A percentile compares a stretch with the other conserved stretches of the same genome.
These are phyloP conservation scores for Eupithecia tripunctaria DNA, from an alignment of 2,888 invertebrate species.

Conservation along the genomic window DNA sequence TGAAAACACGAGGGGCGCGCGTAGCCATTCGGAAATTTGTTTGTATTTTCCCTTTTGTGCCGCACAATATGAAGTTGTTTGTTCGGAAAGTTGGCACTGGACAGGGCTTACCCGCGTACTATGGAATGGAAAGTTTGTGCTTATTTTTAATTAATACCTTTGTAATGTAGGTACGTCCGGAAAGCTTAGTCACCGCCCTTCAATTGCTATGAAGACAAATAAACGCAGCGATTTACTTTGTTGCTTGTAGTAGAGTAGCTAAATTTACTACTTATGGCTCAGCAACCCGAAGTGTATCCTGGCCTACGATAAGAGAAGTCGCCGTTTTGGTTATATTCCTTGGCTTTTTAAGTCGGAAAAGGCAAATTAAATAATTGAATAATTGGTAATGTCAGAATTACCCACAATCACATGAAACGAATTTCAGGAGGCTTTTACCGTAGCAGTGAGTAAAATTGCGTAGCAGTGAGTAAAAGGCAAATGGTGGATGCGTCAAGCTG, in stretches of 20 bases:
- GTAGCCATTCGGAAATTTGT: slow-evolving; percentile 40
- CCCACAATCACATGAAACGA: no score
- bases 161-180: background rate
- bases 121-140: slow-evolving; percentile 55
- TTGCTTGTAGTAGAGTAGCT: background rate
- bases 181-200: background rate
- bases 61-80: slow-evolving; percentile 51
- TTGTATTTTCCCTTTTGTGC: slow-evolving; percentile 52
- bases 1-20: slow-evolving; percentile 15
- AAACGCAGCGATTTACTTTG: background rate
- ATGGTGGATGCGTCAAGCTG: no score
- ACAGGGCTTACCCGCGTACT: slow-evolving; percentile 51
- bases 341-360: no score
- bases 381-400: no score
- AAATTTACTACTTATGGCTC: background rate
- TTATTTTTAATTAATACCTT: slow-evolving; percentile 59
- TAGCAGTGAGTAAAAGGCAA: no score
- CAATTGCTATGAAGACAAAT: background rate
- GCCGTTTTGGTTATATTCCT: no score
- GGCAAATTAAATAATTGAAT: no score
- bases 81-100: slow-evolving; percentile 56
- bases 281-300: background rate
- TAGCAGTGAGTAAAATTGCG: no score
- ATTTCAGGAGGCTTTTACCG: no score
- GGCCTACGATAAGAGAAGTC: no score